Evolutionary conservation across 1,140 invertebrate species (phyloP).

Genomic region (Lysiphlebus fabarum): DNA sequence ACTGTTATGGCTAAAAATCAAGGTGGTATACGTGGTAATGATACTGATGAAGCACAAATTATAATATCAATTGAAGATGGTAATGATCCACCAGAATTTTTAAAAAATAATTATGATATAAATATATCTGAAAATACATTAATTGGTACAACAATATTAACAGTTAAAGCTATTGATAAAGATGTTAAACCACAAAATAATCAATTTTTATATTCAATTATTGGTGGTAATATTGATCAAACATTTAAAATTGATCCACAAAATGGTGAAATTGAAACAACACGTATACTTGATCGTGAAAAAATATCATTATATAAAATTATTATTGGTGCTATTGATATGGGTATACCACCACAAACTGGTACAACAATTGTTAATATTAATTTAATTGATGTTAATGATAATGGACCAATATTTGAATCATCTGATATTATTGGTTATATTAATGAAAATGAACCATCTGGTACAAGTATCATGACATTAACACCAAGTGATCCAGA

Average conservation of each 20-base stretch:
- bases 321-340: conserved; percentile 87
- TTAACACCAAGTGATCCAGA: conserved; percentile 85
- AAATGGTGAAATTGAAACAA: conserved; percentile 77
- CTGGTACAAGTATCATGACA: conserved; percentile 79
- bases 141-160: conserved; percentile 70
- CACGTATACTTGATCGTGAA: conserved; percentile 78
- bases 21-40: conserved; percentile 88
- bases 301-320: conserved; percentile 71
- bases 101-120: conserved; percentile 71
- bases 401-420: conserved; percentile 86
- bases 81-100: conserved; percentile 92
- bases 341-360: conserved; percentile 80
- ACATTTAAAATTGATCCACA: conserved; percentile 87
- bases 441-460: conserved; percentile 84
- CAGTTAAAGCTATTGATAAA: conserved; percentile 85
- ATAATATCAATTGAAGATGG: conserved; percentile 92
- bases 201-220: conserved; percentile 87
- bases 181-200: conserved; percentile 89
- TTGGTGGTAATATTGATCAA: conserved; percentile 77
- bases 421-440: conserved; percentile 67
- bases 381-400: conserved; percentile 81
- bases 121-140: conserved; percentile 73
- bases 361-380: conserved; percentile 80
- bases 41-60: conserved; percentile 92
- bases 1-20: conserved; percentile 93